A percentile compares a stretch with the other conserved stretches of the same genome.
phyloP scores from a whole-genome alignment of 2,113 vertebrate genomes.

The Leucopsar rothschildi region DNA sequence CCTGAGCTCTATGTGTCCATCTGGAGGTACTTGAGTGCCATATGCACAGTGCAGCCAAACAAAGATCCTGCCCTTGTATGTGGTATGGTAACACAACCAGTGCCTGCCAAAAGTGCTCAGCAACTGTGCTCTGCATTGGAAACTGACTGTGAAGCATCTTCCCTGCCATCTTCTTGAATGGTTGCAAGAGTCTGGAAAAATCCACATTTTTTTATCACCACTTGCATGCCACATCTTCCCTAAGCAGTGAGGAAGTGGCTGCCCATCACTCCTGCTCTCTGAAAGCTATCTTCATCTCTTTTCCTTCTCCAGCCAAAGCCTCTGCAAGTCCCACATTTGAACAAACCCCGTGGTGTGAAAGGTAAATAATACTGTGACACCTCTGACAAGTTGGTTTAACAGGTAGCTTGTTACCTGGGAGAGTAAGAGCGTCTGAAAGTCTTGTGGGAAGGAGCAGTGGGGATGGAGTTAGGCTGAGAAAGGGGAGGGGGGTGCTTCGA shows the following conservation, averaged over 20 bases:
- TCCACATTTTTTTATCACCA: background rate
- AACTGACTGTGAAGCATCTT: background rate
- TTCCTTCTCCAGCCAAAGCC: background rate
- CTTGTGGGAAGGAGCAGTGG: slow-evolving; percentile 93
- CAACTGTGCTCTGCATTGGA: slow-evolving; percentile 27
- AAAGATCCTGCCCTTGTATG: background rate
- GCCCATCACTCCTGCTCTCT: background rate
- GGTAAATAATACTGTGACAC: slow-evolving; percentile 83
- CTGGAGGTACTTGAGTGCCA: fast-evolving
- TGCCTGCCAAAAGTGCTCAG: background rate
- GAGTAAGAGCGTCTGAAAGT: slow-evolving; percentile 93
- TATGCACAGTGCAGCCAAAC: background rate
- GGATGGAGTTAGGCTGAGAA: slow-evolving; percentile 92
- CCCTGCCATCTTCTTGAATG: background rate
- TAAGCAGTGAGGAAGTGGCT: background rate
- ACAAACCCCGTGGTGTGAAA: background rate
- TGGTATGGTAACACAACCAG: fast-evolving
- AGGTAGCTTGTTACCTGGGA: slow-evolving; percentile 91
- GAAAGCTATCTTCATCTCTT: background rate
- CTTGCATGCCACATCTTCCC: background rate
- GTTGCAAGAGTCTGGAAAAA: background rate
- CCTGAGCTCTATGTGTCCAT: background rate
- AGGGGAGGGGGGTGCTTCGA: slow-evolving; percentile 92
- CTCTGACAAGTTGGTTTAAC: slow-evolving; percentile 72
- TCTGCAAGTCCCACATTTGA: background rate